A percentile compares a stretch with the other conserved stretches of the same genome.
phyloP scores from a whole-genome alignment of 1,140 invertebrate species.

The Heliothis virescens region DNA sequence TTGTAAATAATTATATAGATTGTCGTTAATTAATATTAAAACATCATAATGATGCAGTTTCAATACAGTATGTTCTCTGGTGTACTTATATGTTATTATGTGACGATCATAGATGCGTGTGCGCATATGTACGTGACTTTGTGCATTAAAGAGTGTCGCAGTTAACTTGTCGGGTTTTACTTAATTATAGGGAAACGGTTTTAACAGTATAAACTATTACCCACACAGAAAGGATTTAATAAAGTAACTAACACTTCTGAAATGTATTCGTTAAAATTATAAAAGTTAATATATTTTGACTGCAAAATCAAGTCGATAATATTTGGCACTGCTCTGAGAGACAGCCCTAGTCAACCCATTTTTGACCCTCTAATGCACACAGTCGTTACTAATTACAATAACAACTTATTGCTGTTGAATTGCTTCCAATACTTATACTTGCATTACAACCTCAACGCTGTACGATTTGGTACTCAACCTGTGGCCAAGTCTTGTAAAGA shows the following conservation, averaged over 20 bases:
- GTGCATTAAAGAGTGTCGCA: neutral
- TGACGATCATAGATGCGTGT: neutral
- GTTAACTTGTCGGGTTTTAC: too few relatives aligned
- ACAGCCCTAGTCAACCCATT: too few relatives aligned
- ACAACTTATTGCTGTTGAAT: neutral
- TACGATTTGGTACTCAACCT: neutral
- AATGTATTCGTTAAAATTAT: too few relatives aligned
- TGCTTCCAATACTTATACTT: neutral
- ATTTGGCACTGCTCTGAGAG: too few relatives aligned
- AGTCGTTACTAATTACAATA: neutral
- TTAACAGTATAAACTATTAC: neutral
- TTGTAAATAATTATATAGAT: constrained; percentile 13
- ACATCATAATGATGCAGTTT: neutral
- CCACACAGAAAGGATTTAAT: too few relatives aligned
- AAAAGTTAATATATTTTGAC: too few relatives aligned
- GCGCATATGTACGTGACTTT: neutral
- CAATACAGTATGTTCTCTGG: neutral
- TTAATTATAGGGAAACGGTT: neutral
- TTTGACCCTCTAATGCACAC: neutral
- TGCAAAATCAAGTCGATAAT: too few relatives aligned
- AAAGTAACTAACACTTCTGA: too few relatives aligned
- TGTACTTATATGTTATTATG: constrained; percentile 8
- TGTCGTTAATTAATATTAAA: neutral
- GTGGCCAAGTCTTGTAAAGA: neutral
- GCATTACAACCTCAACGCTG: neutral